Conservation (phyloP, 2,888 invertebrate genomes). For the Hyposoter dolosus region DNA sequence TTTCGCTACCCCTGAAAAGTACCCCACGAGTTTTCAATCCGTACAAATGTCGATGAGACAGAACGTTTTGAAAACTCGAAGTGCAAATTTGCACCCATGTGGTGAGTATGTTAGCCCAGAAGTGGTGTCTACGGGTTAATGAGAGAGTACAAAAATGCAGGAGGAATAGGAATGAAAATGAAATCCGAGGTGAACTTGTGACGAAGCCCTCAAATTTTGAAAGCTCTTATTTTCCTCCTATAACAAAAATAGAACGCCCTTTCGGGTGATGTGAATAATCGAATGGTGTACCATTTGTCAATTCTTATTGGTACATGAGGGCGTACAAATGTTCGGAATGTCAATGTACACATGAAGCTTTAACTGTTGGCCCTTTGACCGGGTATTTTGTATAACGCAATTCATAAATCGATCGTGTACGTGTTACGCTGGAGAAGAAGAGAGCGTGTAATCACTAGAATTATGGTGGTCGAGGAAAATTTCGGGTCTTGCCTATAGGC, state of each 20-base stretch:
- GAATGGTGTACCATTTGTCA: conserved; percentile 35
- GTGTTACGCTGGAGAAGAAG: conserved; percentile 24
- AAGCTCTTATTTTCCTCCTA: conserved; percentile 39
- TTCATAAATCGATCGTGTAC: conserved; percentile 70
- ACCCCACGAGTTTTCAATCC: no score
- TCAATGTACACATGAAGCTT: neutral
- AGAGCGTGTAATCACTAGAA: conserved; percentile 71
- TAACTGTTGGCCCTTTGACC: conserved; percentile 70
- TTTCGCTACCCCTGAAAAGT: no score
- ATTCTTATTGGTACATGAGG: conserved; percentile 11
- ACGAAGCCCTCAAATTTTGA: neutral
- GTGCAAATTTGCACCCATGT: no score
- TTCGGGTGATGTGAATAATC: conserved; percentile 7
- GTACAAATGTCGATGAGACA: no score
- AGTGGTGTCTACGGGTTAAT: no score
- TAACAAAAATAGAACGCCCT: conserved; percentile 75
- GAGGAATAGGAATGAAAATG: neutral
- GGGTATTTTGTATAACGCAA: conserved; percentile 67
- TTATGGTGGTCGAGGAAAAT: conserved; percentile 69
- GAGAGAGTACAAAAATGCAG: neutral
- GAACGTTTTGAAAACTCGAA: no score
- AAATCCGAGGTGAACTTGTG: conserved; percentile 1
- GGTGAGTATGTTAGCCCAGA: no score
- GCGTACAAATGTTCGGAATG: conserved; percentile 13
- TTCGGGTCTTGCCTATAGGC: conserved; percentile 53